Evolutionary conservation across 2,888 invertebrate species (phyloP), one percentile per base, ranked within the genome.

Genomic region (Pristionchus exspectatus): DNA sequence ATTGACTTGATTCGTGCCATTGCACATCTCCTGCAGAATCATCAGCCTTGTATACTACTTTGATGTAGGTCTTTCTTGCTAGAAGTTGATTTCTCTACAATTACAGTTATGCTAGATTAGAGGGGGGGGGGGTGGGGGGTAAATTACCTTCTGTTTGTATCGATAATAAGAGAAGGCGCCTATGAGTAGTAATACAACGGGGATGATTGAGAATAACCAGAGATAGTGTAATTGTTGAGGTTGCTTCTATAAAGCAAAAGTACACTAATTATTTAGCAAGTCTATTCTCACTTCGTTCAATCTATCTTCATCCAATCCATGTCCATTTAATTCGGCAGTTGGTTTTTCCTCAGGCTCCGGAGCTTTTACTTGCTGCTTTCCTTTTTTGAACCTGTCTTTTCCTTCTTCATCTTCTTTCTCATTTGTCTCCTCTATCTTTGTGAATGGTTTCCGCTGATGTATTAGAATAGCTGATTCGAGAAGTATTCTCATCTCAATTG

Each of bases 1-100:
- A 84, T 84, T 84, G 56, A 84, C 84, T 84, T 24, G 84, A 84
- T 54, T 84, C 84, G 18, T 84, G 54, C 84, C 84, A 84, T 84
- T 84, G 84, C 59, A 84, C 84, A 56, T 84, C 56, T 14, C 59
- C 84, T 27, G 16, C 56, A 27, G 54, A 44, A 5, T 50, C 54
- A 56, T 84, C 84, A 0, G 84, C 59, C 81, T 54, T 83, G 27
- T 84, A 56, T 7, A 84, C 84, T 56, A 84, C 84, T 33, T 84
- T 84, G 27, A 84, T 84, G 56, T 84, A 84, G 12, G 84, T 84
- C 84, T 84, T 84, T 21, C 84, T 77, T 38, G 77, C 77, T 14
- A 77, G 77, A 44, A 77, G 84, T 84, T 56, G 84, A 21, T 59
- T 84, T 30, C 84, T 84, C 84, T 84, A 2, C 54, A 56, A 44